Base-by-base conservation (phyloP, 2,888 invertebrate species). In the Pristionchus maxplancki region DNA sequence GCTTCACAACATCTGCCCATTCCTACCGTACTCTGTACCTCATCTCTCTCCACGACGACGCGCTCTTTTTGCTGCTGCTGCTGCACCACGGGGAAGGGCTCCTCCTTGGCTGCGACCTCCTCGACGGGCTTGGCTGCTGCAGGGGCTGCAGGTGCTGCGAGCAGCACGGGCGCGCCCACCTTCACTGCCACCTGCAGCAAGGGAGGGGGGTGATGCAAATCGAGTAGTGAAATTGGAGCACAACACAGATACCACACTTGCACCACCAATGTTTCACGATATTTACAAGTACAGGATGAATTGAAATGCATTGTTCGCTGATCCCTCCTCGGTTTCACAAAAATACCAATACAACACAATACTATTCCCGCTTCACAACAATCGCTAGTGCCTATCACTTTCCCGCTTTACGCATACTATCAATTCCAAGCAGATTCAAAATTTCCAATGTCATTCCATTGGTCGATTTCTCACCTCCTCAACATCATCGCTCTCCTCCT, bases 21-120 rank as follows among this genome's bases (percentile, higher is more conserved):
- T 9, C 3, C 53, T 31, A 53, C 74, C 17, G 82, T 82, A 34
- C 2, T n/a, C 74, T 40, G 9, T 48, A 82, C 82, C 53, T 82
- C 82, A 24, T 82, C 82, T 17, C 82, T 13, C 53, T 82, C 82
- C 82, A 82, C 82, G 31, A 82, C 34, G 20, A 82, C 82, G 53
- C 48, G 17, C 53, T 82, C 82, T 53, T 82, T 82, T 53, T 82
- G 50, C 15, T 50, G 48, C 82, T 53, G 48, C 50, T 28, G 28
- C 31, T 9, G 15, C 17, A 74, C 74, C 4, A 40, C 9, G 11
- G 74, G 31, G 44, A 34, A 24, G 74, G 28, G 82, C 31, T 82
- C 82, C 40, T 50, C 82, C 50, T 48, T 48, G 11, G 82, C 31
- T 50, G 53, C 82, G 28, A 17, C 82, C 11, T 17, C 48, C 31